Conservation (phyloP, 1,140 invertebrate genomes). For the Cydia strobilella region DNA sequence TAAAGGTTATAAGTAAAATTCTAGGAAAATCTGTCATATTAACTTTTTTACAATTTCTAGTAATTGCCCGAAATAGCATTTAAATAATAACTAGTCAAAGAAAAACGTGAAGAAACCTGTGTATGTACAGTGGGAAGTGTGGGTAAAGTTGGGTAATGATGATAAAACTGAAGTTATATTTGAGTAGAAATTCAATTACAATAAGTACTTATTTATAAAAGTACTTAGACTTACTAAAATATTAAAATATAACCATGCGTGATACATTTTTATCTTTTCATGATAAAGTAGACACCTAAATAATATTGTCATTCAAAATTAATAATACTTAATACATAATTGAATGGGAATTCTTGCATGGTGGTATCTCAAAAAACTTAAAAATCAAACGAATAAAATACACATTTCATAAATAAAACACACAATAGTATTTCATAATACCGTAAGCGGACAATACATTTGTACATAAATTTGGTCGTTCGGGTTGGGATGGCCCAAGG, state of each 20-base stretch:
- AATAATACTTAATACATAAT: slow-evolving; percentile 3
- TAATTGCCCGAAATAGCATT: too few species aligned
- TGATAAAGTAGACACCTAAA: not conserved
- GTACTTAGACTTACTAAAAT: not conserved
- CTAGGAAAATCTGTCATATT: too few species aligned
- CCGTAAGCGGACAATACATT: slow-evolving; percentile 41
- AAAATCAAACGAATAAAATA: slow-evolving; percentile 33
- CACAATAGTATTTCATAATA: slow-evolving; percentile 29
- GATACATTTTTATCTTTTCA: not conserved
- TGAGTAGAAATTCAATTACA: not conserved
- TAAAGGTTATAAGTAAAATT: too few species aligned
- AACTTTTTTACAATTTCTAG: too few species aligned
- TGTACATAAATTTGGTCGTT: slow-evolving; percentile 44
- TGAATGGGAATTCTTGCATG: slow-evolving; percentile 12
- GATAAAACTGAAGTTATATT: too few species aligned
- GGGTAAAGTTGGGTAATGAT: too few species aligned
- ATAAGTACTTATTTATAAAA: too few species aligned
- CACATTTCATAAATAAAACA: slow-evolving; percentile 33
- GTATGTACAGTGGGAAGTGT: too few species aligned
- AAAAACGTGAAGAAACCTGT: too few species aligned
- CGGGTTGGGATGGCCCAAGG: slow-evolving; percentile 17
- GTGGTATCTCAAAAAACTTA: slow-evolving; percentile 34
- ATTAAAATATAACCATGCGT: not conserved
- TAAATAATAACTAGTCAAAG: too few species aligned
- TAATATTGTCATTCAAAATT: slow-evolving; percentile 2